Base-by-base conservation (phyloP, 2,113 vertebrate species). In the Osmerus eperlanus region DNA sequence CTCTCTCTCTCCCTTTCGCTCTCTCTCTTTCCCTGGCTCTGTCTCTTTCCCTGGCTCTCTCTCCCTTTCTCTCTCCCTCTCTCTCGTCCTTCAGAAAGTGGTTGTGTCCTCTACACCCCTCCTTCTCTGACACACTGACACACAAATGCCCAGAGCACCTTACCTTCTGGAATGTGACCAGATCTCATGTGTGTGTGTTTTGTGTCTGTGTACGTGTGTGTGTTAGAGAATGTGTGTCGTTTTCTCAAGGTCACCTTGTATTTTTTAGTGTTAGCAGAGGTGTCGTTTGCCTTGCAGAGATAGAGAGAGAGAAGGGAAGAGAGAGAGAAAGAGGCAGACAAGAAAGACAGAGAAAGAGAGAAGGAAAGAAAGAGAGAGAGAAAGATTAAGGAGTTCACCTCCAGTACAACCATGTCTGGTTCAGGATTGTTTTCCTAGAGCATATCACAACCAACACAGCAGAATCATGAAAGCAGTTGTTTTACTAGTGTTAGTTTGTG, bases 91-190 rank as follows among this genome's bases (percentile, higher is more conserved):
- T 5, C 29, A 32, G 29, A 32, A 32, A 32, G 29, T 32, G 5
- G 29, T 32, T 32, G 0, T 32, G 23, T 23, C 23, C 29, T 32
- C 29, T 4, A 5, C 29, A 32, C 84, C 72, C 73, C 76, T 85
- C 73, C 70, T 71, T 81, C 71, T 70, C 68, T 67, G 47, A 67
- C 41, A 2, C 63, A 5, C 59, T 72, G 67, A 52, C 68, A 54
- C 70, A 70, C 16, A 74, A 71, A 83, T 73, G 71, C 58, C 52
- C 11, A 14, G 8, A 14, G 63, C 4, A 14, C 14, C 68, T 25
- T 59, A 52, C 23, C 19, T 70, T 83, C 80, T 74, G 74, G 72
- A 79, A 85, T 82, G 85, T 73, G 76, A 32, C 75, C 81, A 72
- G 72, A 70, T 28, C 16, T 5, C 16, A 25, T 13, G 56, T 51